Conservation (phyloP, 2,113 vertebrate species). For the Nettapus auritus region DNA sequence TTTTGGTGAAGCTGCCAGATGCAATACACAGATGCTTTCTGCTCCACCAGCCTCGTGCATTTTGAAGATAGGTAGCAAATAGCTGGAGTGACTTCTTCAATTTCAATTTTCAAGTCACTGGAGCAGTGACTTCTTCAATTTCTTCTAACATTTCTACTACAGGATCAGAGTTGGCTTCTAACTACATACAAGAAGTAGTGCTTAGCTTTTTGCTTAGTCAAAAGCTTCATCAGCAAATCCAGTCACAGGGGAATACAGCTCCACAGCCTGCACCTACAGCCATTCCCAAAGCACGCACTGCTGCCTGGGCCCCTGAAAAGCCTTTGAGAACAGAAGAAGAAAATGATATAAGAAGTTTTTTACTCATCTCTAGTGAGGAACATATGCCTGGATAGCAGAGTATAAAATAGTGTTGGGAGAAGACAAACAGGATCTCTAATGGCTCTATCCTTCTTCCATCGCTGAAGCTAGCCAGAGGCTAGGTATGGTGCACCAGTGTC, state of each 20-base stretch:
- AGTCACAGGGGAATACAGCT: background rate
- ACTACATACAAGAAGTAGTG: background rate
- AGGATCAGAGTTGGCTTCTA: background rate
- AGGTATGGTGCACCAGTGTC: background rate
- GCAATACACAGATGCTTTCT: background rate
- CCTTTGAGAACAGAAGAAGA: background rate
- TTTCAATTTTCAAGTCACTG: no score
- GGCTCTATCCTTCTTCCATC: background rate
- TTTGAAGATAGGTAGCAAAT: slow-evolving; percentile 19
- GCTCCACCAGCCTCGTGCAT: background rate
- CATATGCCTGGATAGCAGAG: background rate
- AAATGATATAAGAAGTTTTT: background rate
- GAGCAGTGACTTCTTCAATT: background rate
- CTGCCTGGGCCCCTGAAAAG: background rate
- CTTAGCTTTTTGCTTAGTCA: background rate
- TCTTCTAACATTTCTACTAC: background rate
- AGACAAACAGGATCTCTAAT: background rate
- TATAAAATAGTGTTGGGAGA: background rate
- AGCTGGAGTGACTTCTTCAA: background rate
- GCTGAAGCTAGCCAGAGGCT: background rate
- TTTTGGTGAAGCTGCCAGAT: background rate
- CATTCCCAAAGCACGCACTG: background rate
- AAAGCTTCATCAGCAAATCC: background rate
- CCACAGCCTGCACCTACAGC: background rate
- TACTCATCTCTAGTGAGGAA: background rate